These are phyloP conservation scores for Synanthedon formicaeformis DNA, from an alignment of 2,888 invertebrate genomes.

Conservation along the genomic window DNA sequence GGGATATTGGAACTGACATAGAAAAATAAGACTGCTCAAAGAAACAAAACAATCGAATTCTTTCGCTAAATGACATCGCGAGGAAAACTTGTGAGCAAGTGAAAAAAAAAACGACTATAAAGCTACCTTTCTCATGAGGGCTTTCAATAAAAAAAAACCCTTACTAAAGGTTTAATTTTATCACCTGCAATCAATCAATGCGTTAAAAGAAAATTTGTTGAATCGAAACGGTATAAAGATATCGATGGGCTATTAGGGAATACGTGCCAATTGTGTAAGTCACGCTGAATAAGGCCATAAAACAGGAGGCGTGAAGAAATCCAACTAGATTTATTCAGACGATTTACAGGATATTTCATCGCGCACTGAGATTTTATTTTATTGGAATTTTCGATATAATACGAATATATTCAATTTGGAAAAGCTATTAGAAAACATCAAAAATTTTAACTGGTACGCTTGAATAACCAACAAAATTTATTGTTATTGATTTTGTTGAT, in stretches of 20 bases:
- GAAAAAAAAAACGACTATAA: no score
- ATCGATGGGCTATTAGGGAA: slow-evolving; percentile 35
- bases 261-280: slow-evolving; percentile 47
- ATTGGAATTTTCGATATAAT: slow-evolving; percentile 19
- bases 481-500: no score
- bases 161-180: neutral
- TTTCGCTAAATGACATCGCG: no score
- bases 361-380: slow-evolving; percentile 19
- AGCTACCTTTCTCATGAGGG: no score
- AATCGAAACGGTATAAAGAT: slow-evolving; percentile 20
- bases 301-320: slow-evolving; percentile 24
- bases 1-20: slow-evolving; percentile 22
- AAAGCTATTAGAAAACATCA: no score
- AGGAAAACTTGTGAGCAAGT: no score
- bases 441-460: no score
- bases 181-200: neutral
- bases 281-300: slow-evolving; percentile 41
- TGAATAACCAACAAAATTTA: no score
- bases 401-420: slow-evolving; percentile 10
- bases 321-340: slow-evolving; percentile 29
- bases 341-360: slow-evolving; percentile 9
- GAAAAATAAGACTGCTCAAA: slow-evolving; percentile 18
- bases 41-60: neutral
- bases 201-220: slow-evolving; percentile 4
- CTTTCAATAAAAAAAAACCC: no score